Conservation (phyloP, 2,797 vertebrate genomes). For the Hafferia zeledoni region DNA sequence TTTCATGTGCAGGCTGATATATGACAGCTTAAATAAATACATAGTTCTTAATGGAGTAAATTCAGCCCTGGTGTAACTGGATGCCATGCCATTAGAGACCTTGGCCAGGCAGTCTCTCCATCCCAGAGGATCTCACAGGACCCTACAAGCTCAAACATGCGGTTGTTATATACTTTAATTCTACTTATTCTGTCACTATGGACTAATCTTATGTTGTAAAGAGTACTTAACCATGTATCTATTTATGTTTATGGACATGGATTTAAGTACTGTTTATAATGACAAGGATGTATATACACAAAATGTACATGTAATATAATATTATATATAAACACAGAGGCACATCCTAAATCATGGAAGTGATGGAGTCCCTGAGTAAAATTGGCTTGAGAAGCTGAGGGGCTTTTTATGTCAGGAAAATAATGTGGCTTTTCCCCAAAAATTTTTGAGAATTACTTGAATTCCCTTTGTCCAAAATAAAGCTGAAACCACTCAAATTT, state of each 20-base stretch:
- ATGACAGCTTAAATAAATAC: slow-evolving; percentile 66
- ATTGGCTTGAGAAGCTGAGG: not conserved
- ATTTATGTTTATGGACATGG: slow-evolving; percentile 31
- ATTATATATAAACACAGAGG: slow-evolving; percentile 20
- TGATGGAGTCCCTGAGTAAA: not conserved
- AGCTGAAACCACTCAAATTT: not conserved
- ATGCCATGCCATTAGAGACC: slow-evolving; percentile 53
- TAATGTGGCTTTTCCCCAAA: not conserved
- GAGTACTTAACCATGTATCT: slow-evolving; percentile 36
- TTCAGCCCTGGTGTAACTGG: slow-evolving; percentile 29
- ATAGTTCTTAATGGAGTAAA: slow-evolving; percentile 52
- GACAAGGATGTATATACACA: slow-evolving; percentile 33
- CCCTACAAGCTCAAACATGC: not conserved
- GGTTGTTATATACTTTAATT: slow-evolving; percentile 27
- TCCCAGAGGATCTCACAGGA: not conserved
- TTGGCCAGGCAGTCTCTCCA: slow-evolving; percentile 7
- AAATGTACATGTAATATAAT: not conserved
- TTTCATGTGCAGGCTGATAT: slow-evolving; percentile 43
- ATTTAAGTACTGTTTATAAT: slow-evolving; percentile 62
- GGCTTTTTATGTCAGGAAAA: not conserved
- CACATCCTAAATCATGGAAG: slow-evolving; percentile 16
- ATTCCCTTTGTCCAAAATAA: not conserved
- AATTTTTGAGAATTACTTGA: not conserved
- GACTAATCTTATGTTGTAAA: slow-evolving; percentile 24
- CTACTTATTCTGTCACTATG: slow-evolving; percentile 35